Base-by-base conservation (phyloP, 2,888 invertebrate species). In the Scotopteryx bipunctaria region DNA sequence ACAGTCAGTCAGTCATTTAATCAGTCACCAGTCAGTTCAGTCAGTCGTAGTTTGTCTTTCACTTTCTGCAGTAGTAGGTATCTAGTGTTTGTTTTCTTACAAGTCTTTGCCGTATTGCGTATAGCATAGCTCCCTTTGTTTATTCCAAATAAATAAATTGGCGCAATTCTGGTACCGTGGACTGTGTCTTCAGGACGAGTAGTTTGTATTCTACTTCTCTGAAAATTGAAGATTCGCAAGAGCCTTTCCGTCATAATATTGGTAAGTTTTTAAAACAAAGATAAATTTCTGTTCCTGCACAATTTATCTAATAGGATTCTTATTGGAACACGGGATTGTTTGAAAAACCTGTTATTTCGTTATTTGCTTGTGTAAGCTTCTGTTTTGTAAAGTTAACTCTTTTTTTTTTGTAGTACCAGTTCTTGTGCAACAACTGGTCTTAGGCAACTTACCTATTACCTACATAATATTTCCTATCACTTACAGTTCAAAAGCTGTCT, bases 131-230 rank as follows among this genome's bases (percentile, higher is more conserved):
- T 41, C 33, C 41, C 25, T 35, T 41, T 48, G 41, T 41, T 48
- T 48, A 41, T 47, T 9, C 3, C 27, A 41, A 41, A 29, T 48
- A 48, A 48, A 48, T 36, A 48, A n/a, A 35, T 27, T 29, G 27
- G 25, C 41, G 27, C 15, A 41, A 11, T 41, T 19, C 14, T 14
- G 27, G 19, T 48, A 15, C 29, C 27, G 35, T 9, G 14, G 16
- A n/a, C 35, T 36, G 19, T 47, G 21, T 27, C 17, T 23, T 15
- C 2, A 25, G 13, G 37, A 37, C 31, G n/a, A 14, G 3, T 32
- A 21, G 9, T 46, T 16, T 19, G 3, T 8, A 5, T 13, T 33
- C 27, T 27, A 37, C 14, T 11, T 16, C 35, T n/a, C n/a, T 13
- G 43, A 38, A 37, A 31, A 46, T 35, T n/a, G 36, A 31, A 37